A percentile compares a stretch with the other conserved stretches of the same genome.
These are phyloP conservation scores for Monochamus saltuarius DNA, from an alignment of 1,140 invertebrate species.

Conservation along the genomic window DNA sequence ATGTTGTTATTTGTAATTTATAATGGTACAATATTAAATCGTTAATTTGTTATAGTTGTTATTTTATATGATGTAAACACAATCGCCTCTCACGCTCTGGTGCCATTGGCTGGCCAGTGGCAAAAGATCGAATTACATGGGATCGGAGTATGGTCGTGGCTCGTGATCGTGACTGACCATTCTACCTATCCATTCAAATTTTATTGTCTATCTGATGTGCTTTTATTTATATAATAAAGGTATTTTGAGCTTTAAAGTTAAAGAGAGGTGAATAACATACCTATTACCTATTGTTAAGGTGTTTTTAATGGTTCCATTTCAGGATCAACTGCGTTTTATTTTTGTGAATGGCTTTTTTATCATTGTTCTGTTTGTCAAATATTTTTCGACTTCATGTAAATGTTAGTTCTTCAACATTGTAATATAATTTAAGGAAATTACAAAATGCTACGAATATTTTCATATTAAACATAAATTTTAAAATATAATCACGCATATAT, in stretches of 20 bases:
- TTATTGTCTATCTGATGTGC: slow-evolving; percentile 45
- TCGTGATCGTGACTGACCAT: slow-evolving; percentile 32
- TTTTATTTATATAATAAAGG: slow-evolving; percentile 50
- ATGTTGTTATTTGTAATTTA: slow-evolving; percentile 51
- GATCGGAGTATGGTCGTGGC: slow-evolving; percentile 28
- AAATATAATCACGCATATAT: slow-evolving; percentile 51
- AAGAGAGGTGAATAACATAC: slow-evolving; percentile 48
- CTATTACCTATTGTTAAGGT: slow-evolving; percentile 41
- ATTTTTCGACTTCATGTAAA: slow-evolving; percentile 36
- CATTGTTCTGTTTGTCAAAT: slow-evolving; percentile 30
- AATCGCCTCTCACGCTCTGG: slow-evolving; percentile 20
- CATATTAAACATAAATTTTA: slow-evolving; percentile 50
- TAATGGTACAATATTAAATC: slow-evolving; percentile 43
- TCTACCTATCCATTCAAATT: slow-evolving; percentile 36
- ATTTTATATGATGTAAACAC: slow-evolving; percentile 45
- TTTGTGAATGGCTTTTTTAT: slow-evolving; percentile 46
- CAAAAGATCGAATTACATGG: slow-evolving; percentile 26
- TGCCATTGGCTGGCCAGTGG: slow-evolving; percentile 18
- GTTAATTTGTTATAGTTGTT: slow-evolving; percentile 51
- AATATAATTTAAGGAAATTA: slow-evolving; percentile 48
- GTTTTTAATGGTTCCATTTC: slow-evolving; percentile 45
- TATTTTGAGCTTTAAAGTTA: slow-evolving; percentile 49
- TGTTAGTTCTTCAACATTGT: slow-evolving; percentile 35
- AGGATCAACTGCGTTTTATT: slow-evolving; percentile 46
- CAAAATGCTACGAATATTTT: slow-evolving; percentile 51